phyloP scores from a whole-genome alignment of 2,888 invertebrate species.

The Drosophila percnosoma region DNA sequence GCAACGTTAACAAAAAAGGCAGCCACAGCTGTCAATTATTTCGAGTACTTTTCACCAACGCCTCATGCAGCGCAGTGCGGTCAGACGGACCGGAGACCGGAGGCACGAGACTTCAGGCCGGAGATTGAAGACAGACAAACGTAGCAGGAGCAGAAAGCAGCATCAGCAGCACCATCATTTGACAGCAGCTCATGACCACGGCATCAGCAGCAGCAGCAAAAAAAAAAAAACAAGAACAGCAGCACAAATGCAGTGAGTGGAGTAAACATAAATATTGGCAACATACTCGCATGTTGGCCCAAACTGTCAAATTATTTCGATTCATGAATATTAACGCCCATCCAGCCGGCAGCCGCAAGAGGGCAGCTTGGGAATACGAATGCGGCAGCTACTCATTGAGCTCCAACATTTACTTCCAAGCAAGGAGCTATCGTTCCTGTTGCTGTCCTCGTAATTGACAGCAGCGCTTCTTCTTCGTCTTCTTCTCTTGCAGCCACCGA shows the following conservation, averaged over 20 bases:
- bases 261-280: conserved; percentile 75
- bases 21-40: conserved; percentile 81
- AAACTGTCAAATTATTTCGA: conserved; percentile 80
- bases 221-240: conserved; percentile 15
- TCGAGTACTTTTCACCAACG: conserved; percentile 82
- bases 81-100: conserved; percentile 23
- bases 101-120: conserved; percentile 16
- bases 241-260: conserved; percentile 16
- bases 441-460: conserved; percentile 74
- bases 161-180: conserved; percentile 48
- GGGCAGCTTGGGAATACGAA: conserved; percentile 43
- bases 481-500: conserved; percentile 16
- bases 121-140: conserved; percentile 37
- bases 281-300: conserved; percentile 81
- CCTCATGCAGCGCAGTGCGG: conserved; percentile 72
- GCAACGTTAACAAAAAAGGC: conserved; percentile 76
- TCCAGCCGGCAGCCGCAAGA: conserved; percentile 44
- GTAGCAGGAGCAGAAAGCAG: conserved; percentile 3
- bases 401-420: conserved; percentile 15
- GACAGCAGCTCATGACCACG: conserved; percentile 59
- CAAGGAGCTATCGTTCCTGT: conserved; percentile 55
- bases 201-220: conserved; percentile 27
- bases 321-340: conserved; percentile 82
- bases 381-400: conserved; percentile 7
- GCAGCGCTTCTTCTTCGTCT: conserved; percentile 69